These are phyloP conservation scores for Bovichtus diacanthus DNA, from an alignment of 2,797 vertebrate genomes.

Conservation along the genomic window DNA sequence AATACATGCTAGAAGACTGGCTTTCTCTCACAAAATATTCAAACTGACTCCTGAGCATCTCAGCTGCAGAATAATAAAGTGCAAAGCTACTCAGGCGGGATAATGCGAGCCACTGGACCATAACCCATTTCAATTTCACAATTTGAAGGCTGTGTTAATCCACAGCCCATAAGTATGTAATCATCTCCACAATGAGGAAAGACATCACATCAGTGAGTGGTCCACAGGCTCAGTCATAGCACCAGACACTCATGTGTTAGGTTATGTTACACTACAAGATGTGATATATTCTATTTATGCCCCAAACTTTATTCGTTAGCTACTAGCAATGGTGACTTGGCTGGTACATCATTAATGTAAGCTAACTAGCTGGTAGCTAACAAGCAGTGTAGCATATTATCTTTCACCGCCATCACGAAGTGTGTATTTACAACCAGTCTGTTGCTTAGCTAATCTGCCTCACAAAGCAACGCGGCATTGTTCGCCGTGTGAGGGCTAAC, in stretches of 20 bases:
- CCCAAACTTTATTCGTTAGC: background rate
- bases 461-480: conserved; percentile 39
- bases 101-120: conserved; percentile 17
- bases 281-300: background rate
- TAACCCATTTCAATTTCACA: background rate
- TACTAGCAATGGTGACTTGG: background rate
- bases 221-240: conserved; percentile 5
- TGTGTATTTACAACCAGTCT: conserved; percentile 53
- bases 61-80: conserved; percentile 30
- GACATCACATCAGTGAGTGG: background rate
- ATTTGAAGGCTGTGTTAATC: background rate
- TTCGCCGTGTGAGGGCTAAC: background rate
- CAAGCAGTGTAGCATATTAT: conserved; percentile 23
- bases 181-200: background rate
- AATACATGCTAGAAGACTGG: conserved; percentile 50
- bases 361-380: conserved; percentile 36
- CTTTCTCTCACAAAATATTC: conserved; percentile 41
- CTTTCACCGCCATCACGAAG: conserved; percentile 57
- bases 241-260: background rate
- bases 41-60: conserved; percentile 37
- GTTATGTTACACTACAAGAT: background rate
- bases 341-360: background rate
- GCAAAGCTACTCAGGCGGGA: conserved; percentile 31
- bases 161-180: background rate
- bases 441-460: conserved; percentile 35